These are phyloP conservation scores for Aricia agestis DNA, from an alignment of 1,140 invertebrate genomes.

Conservation along the genomic window DNA sequence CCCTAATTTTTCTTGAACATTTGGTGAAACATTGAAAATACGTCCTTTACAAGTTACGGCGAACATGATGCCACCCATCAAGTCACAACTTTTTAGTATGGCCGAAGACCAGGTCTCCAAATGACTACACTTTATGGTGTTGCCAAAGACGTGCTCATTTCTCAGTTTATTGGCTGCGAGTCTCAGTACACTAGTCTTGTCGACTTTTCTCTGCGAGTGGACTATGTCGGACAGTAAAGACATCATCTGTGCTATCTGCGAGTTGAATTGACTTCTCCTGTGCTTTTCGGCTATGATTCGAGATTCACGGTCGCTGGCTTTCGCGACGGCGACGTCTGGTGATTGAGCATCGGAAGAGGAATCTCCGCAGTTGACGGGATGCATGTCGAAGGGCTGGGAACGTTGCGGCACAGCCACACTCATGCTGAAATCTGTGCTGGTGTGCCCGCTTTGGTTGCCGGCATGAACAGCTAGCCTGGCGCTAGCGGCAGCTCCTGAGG, in stretches of 20 bases:
- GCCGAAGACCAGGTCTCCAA: constrained; percentile 63
- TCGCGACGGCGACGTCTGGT: constrained; percentile 48
- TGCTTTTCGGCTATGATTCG: constrained; percentile 93
- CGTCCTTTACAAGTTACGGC: constrained; percentile 88
- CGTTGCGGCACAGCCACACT: constrained; percentile 40
- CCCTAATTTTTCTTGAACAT: constrained; percentile 89
- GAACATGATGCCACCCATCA: constrained; percentile 85
- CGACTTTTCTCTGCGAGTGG: constrained; percentile 87
- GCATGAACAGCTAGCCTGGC: constrained; percentile 42
- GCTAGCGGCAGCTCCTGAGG: constrained; percentile 43
- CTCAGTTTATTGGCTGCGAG: constrained; percentile 88
- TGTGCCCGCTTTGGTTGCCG: constrained; percentile 40
- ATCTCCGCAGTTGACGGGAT: constrained; percentile 46
- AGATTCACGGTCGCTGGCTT: constrained; percentile 81
- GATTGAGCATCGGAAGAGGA: constrained; percentile 63
- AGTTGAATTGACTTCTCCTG: constrained; percentile 92
- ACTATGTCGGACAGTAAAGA: constrained; percentile 88
- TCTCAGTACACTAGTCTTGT: constrained; percentile 93
- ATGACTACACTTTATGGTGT: constrained; percentile 67
- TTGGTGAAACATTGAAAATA: constrained; percentile 91
- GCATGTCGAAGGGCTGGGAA: constrained; percentile 39
- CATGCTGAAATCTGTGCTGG: constrained; percentile 46
- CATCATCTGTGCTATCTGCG: constrained; percentile 88
- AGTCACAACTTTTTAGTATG: constrained; percentile 75
- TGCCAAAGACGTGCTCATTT: constrained; percentile 76